Evolutionary conservation across 2,888 invertebrate genomes (phyloP), one percentile per base, ranked within the genome.

Genomic region (Archips xylosteana): DNA sequence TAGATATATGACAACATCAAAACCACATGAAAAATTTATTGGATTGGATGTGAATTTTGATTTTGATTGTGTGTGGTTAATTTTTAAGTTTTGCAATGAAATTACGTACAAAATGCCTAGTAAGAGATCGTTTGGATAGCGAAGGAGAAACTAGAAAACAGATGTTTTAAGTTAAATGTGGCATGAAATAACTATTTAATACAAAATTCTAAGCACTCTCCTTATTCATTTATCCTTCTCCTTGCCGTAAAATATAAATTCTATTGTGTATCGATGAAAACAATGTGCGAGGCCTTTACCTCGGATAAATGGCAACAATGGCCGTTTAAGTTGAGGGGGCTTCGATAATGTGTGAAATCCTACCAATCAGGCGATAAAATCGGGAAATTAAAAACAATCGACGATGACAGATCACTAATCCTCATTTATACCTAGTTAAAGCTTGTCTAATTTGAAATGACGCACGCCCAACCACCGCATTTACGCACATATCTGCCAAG

Each of bases 1-100:
- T 57, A 32, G 32, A 32, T 57, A 57, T 57, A 32, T 57, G 57
- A 32, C 32, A 57, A 57, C 54, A 57, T 57, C 10, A 57, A 54
- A 23, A 32, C 32, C 57, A 57, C 57, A 57, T 23, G 6, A 12
- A 32, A 32, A 32, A 4, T 57, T 57, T 54, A 9, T 9, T 54
- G 54, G 54, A 2, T 23, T 54, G 23, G 54, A 12, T 57, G 32
- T 32, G 3, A 57, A 32, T 12, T 57, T 32, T 32, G 12, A 57
- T 57, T 57, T n/a, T n/a, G n/a, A n/a, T n/a, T n/a, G n/a, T n/a
- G n/a, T 23, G 23, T 23, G 23, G 23, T 23, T 23, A 8, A 4
- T 15, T 54, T 23, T 23, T 39, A 5, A 39, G 2, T 15, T 6
- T 54, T 23, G 2, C 2, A 9, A 39, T 39, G 3, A 39, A 39